Base-by-base conservation (phyloP, 1,140 invertebrate genomes). In the Gerris buenoi region DNA sequence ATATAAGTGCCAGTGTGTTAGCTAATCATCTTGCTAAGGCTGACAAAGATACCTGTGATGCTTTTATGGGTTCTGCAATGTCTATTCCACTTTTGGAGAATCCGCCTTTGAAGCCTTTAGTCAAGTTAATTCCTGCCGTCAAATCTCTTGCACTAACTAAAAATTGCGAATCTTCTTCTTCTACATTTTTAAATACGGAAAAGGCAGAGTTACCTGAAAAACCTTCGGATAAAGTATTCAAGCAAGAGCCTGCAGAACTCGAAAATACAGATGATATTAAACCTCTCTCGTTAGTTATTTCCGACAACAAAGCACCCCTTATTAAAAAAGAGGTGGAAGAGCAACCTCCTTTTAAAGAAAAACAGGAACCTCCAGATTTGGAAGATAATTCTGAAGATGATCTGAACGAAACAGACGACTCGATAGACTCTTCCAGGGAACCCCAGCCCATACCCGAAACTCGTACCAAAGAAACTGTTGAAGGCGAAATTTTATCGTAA, bases 1-100 rank as follows among this genome's bases (percentile, higher is more conserved):
- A 88, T 66, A 86, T 88, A 46, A 86, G 85, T 67, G 84, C 86
- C 61, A 82, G 84, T 69, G 86, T 85, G 62, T 76, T 89, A 3
- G 85, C 85, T 1, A 86, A 85, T 27, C 87, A 88, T 73, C 74
- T 88, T 60, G 82, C 83, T 64, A 83, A 83, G 33, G 74, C 84
- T 63, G 80, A 82, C 57, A 69, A 72, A 64, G 33, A 46, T 10
- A 46, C 33, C 5, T 46, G 5, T 46, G 33, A 46, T 46, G 18
- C 5, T 46, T 46, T 46, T 46, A 10, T 46, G 18, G 33, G 33
- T 5, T 18, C 5, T 10, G 5, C 33, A 10, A 46, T 46, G 5
- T 18, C 33, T 46, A 5, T 46, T 46, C 33, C 33, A 10, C 5
- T 46, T 5, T 10, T 46, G 33, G 33, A 46, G 5, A 10, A 10